Base-by-base conservation (phyloP, 2,113 vertebrate species). In the Grammomys dolichurus region DNA sequence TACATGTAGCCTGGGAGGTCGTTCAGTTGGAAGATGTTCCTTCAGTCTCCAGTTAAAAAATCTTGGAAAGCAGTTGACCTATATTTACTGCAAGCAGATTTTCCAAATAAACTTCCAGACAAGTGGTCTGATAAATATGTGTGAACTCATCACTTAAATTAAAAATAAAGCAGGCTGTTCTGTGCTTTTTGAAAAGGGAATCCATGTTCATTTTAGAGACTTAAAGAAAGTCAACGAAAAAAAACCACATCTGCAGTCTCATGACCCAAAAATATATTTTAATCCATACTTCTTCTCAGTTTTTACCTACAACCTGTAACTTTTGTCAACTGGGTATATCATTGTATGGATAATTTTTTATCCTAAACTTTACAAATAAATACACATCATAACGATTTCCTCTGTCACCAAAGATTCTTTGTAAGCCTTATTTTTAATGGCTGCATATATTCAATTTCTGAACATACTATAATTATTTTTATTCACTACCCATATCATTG, bases 51-150 rank as follows among this genome's bases (percentile, higher is more conserved):
- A 96, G 97, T 95, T 97, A 90, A 96, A 93, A 96, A 96, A 90
- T 95, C 97, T 97, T 98, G 96, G 97, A 97, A 96, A 97, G 95
- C 76, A 87, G 80, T 73, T 96, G 97, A 91, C 97, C 97, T 95
- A 92, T 96, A 96, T 97, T 97, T 96, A 96, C 96, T 97, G 97
- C 97, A 91, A 96, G 88, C 95, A 95, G 96, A 96, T 93, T 98
- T 98, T 97, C 97, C 97, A 96, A 96, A 96, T 94, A 95, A 96
- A 98, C 92, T 81, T 93, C 92, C 85, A 96, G 93, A 75, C 94
- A 88, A 92, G 31, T 81, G 90, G 67, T 63, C 95, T 95, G 94
- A 96, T 97, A 94, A 97, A 76, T 90, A 81, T 91, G 90, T 85
- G 56, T 67, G 40, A 14, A 93, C 86, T 94, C 36, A 90, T 58